Base-by-base conservation (phyloP, 2,888 invertebrate genomes). In the Nycteola revayana region DNA sequence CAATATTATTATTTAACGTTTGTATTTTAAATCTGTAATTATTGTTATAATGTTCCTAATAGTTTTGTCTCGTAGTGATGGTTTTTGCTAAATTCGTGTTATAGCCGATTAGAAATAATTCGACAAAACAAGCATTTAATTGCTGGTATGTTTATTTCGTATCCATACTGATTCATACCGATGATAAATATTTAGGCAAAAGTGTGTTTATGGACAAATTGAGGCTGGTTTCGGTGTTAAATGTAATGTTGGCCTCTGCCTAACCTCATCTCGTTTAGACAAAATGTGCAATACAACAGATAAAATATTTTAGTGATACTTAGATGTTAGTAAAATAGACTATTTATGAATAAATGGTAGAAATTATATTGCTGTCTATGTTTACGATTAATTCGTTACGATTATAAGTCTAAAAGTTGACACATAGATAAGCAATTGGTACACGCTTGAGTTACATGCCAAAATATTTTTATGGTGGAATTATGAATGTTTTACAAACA, bases 21-120 rank as follows among this genome's bases (percentile, higher is more conserved):
- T 32, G 36, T 73, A 68, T 72, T 66, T 68, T 76, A 75, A 71
- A 67, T 66, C 55, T 82, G 76, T 82, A 83, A 78, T 83, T 79
- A 77, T 75, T 79, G 76, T 83, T 82, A 75, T 84, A n/a, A 85
- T 83, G 87, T 88, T 88, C 87, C 88, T 88, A 87, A 84, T 81
- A 76, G 75, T 75, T 75, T 79, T 63, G 65, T 75, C 75, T 71
- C 50, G 74, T 81, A 77, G 75, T 69, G 65, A 67, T 70, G 71
- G 66, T 74, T 76, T 74, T 71, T 58, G 65, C 62, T 67, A 65
- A 66, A 66, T 67, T 66, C 62, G 61, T 67, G 65, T 71, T 72
- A 63, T 68, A 70, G 65, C 48, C 49, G 54, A 54, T 53, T 69
- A 67, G 66, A 45, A 28, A 44, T 61, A 46, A 60, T 58, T 47